A percentile compares a stretch with the other conserved stretches of the same genome.
These are phyloP conservation scores for Coenobita brevimanus DNA, from an alignment of 1,140 invertebrate genomes.

Conservation along the genomic window DNA sequence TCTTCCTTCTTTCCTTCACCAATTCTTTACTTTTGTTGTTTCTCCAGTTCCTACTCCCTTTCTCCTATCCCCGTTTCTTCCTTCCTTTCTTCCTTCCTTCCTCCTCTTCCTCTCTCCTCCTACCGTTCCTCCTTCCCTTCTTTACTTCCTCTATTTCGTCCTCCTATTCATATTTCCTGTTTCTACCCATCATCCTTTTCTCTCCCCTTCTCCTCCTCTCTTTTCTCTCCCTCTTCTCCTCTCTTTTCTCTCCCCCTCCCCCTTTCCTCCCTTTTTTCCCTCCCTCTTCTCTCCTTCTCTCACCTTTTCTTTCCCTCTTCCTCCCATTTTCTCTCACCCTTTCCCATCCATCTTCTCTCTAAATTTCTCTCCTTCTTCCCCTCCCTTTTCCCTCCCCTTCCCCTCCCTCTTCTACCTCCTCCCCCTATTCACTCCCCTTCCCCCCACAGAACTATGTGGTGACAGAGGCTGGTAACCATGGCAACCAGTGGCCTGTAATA, in stretches of 20 bases:
- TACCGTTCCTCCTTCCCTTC: neutral
- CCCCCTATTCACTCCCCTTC: neutral
- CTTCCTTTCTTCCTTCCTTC: conserved; percentile 1
- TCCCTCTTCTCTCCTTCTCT: neutral
- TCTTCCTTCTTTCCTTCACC: neutral
- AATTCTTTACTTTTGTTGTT: neutral
- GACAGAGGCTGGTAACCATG: no score
- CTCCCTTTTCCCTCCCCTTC: neutral
- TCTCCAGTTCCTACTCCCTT: neutral
- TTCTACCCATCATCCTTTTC: no score
- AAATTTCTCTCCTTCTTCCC: neutral
- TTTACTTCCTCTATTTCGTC: neutral
- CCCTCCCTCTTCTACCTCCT: neutral
- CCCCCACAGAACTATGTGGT: no score
- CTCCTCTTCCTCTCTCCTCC: neutral
- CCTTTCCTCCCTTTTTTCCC: neutral
- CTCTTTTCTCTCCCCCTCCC: neutral
- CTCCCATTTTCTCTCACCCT: neutral
- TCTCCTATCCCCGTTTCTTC: neutral
- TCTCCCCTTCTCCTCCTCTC: no score
- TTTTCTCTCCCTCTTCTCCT: no score
- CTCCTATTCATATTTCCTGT: neutral
- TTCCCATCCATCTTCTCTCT: neutral
- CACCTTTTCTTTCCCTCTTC: neutral
- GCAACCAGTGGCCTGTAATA: no score